Percentiles rank a stretch among this genome's conserved stretches.
Evolutionary conservation across 2,797 vertebrate species (phyloP).

Genomic region (Acrossocheilus fasciatus): DNA sequence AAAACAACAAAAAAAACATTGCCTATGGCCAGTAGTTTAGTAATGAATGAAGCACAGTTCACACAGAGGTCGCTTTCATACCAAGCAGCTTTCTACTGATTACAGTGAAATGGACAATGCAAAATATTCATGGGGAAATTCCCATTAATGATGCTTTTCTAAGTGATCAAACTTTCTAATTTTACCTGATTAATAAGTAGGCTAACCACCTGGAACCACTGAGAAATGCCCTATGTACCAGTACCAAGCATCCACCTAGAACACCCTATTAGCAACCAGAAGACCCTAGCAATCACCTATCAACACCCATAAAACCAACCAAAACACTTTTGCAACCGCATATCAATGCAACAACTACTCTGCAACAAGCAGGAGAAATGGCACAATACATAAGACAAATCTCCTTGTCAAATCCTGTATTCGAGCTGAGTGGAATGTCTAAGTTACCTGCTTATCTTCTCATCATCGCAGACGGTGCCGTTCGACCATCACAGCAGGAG

Average conservation of each 20-base stretch:
- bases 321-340: not conserved
- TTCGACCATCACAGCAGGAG: constrained; percentile 45
- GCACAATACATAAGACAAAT: not conserved
- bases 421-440: constrained; percentile 15
- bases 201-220: not conserved
- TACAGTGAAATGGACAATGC: not conserved
- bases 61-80: not conserved
- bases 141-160: not conserved
- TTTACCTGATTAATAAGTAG: not conserved
- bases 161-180: not conserved
- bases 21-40: not conserved
- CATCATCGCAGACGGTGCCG: not conserved
- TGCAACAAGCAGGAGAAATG: not conserved
- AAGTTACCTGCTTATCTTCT: constrained; percentile 18
- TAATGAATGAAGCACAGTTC: not conserved
- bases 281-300: not conserved
- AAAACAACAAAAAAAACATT: not conserved
- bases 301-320: not conserved
- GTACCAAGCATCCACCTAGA: not conserved
- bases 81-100: not conserved
- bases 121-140: not conserved
- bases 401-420: not conserved
- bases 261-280: not conserved
- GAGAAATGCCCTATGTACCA: not conserved
- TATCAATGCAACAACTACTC: not conserved